Evolutionary conservation across 2,888 invertebrate species (phyloP), one percentile per base, ranked within the genome.

Genomic region (Ormyrus rosae): DNA sequence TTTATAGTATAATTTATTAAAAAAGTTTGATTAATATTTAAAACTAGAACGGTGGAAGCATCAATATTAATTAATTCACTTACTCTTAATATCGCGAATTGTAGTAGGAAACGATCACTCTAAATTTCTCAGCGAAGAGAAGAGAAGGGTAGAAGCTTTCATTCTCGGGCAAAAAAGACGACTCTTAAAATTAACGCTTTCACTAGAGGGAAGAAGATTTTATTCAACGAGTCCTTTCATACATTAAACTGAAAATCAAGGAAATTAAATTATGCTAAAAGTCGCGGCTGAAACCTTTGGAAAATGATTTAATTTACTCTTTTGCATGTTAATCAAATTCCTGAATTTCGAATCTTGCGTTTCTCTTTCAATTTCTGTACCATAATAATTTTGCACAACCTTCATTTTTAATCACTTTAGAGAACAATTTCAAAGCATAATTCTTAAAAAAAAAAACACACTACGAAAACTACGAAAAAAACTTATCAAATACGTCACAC

Each of bases 201-300:
- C 55, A 48, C 19, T 34, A 10, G 45, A 9, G 48, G n/a, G 45
- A 64, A 64, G 53, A 34, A 63, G 50, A 72, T 72, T 72, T 72
- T 51, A 72, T 64, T 48, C 63, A 34, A 50, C 11, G 65, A 60
- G 68, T 68, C 68, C 61, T 68, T 67, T 75, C 68, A 34, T 53
- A 60, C 45, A 75, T 75, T 75, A 75, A 75, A 72, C 56, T 50
- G 56, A 34, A 65, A 68, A 75, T 68, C 53, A 68, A 68, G 77
- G 58, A 78, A 65, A 78, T 78, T 58, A 71, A 78, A 71, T 78
- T 78, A 71, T 70, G 64, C 65, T 71, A 58, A 56, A 70, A 69
- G 77, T 64, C 64, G 45, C 65, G 64, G 63, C 77, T 55, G 34
- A 11, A 10, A 10, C 63, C 50, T 48, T 69, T 55, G 34, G 55